Base-by-base conservation (phyloP, 2,113 vertebrate genomes). In the Tyto alba region DNA sequence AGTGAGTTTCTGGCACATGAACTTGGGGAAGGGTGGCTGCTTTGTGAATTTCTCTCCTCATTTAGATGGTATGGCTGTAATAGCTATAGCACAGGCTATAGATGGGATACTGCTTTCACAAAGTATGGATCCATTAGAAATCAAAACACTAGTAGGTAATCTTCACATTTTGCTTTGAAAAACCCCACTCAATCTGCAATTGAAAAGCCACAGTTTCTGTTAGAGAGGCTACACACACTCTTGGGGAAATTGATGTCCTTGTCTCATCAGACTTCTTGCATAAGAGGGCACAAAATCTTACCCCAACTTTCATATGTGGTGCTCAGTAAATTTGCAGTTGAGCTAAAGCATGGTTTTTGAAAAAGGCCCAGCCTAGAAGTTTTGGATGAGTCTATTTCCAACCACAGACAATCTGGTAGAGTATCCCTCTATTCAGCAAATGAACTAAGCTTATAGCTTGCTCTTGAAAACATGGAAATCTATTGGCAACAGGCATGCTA, bases 391-490 rank as follows among this genome's bases (percentile, higher is more conserved):
- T 78, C 57, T 80, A 32, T 92, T 96, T 86, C 85, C 85, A 84
- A 40, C 21, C 0, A 0, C 56, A 93, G 83, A 63, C 48, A 67
- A 67, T 83, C 88, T 95, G 92, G 79, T 92, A 52, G 60, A 95
- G 40, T 82, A 90, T 81, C 47, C 52, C 40, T 85, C 79, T 41
- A 63, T 47, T 85, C 95, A 86, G 85, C 91, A 88, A 91, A 85
- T 14, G 75, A 95, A 59, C 45, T n/a, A 25, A 83, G 85, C 74
- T 90, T 85, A 85, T 74, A 69, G 72, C 59, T 88, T 81, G 56
- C 75, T 83, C 82, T 86, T 85, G 72, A 75, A 88, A 96, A 68
- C 85, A 50, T 9, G 75, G 91, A 88, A 84, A 94, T 78, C 85
- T 94, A 88, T 79, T 72, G 93, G 88, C 95, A 96, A 47, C 23